Evolutionary conservation across 2,888 invertebrate species (phyloP).

Genomic region (Drosophila nr. perissopoda): DNA sequence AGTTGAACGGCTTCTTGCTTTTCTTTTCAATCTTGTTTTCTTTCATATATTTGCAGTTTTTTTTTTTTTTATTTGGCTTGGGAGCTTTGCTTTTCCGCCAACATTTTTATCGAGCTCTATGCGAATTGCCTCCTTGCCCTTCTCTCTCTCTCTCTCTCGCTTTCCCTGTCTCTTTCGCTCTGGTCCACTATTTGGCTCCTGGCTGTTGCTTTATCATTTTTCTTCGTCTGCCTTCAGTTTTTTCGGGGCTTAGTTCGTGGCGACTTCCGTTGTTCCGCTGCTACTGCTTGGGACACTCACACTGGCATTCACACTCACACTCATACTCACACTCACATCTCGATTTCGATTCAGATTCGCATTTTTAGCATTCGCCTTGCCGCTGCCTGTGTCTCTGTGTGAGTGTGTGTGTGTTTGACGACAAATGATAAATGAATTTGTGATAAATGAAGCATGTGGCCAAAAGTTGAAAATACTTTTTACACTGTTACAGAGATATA

Average conservation of each 20-base stretch:
- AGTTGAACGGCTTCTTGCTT: not conserved
- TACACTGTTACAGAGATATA: constrained; percentile 43
- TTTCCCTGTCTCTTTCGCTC: not conserved
- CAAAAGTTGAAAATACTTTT: constrained; percentile 78
- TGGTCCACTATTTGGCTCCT: constrained; percentile 27
- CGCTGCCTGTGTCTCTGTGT: constrained; percentile 11
- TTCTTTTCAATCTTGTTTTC: constrained; percentile 5
- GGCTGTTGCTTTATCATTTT: constrained; percentile 75
- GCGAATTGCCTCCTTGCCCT: constrained; percentile 35
- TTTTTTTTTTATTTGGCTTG: constrained; percentile 25
- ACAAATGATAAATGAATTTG: constrained; percentile 82
- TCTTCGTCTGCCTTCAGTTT: constrained; percentile 68
- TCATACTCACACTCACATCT: constrained; percentile 25
- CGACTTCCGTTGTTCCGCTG: constrained; percentile 48
- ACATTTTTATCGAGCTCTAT: constrained; percentile 68
- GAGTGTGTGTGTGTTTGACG: constrained; percentile 51
- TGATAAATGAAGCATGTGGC: constrained; percentile 82
- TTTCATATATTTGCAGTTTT: constrained; percentile 37
- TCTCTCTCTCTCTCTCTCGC: not conserved
- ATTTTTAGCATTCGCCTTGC: constrained; percentile 54
- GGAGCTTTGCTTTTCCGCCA: constrained; percentile 49
- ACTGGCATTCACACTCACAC: constrained; percentile 12
- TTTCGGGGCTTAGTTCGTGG: constrained; percentile 61
- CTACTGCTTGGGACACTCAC: constrained; percentile 20
- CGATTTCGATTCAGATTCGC: constrained; percentile 50